Evolutionary conservation across 2,888 invertebrate genomes (phyloP), one percentile per base, ranked within the genome.

Genomic region (Trachelus iudaicus): DNA sequence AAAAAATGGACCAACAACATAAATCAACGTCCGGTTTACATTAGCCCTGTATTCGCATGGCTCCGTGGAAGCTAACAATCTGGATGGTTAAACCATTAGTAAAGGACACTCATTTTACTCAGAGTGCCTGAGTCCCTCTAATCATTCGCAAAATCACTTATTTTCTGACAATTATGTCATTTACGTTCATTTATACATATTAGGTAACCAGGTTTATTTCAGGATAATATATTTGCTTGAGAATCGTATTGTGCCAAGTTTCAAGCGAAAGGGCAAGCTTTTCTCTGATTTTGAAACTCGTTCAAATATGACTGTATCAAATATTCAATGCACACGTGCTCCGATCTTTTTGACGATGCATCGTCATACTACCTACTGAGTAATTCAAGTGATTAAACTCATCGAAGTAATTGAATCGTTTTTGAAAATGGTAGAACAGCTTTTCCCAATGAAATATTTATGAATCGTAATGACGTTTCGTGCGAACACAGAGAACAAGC

Each of bases 1-100:
- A 75, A 75, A 80, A 79, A 74, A 74, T 23, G 56, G 56, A 23
- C 9, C 56, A 56, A 75, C 73, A 69, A 81, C 77, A 73, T 83
- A 80, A 77, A 83, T 87, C 80, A 83, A 80, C 80, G 81, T 82
- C 80, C 82, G 73, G 79, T 78, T 77, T 77, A 79, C 34, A 76
- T 82, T 83, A 83, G 71, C 71, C 12, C 30, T 71, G 15, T 33
- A 71, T 33, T 71, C 71, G 31, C 31, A 23, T 71, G 31, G 12
- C 12, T 33, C 33, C 71, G 6, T 31, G 31, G 74, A 15, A 75
- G 77, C 31, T 40, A 77, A 69, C 37, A 68, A 11, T 69, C 37
- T 75, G 77, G 69, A 77, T 75, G 74, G 35, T 73, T 34, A 33
- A 34, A 68, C 69, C 77, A 77, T 77, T 75, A 77, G 34, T 11